phyloP scores from a whole-genome alignment of 1,140 invertebrate genomes.

The Drosophila lowei region DNA sequence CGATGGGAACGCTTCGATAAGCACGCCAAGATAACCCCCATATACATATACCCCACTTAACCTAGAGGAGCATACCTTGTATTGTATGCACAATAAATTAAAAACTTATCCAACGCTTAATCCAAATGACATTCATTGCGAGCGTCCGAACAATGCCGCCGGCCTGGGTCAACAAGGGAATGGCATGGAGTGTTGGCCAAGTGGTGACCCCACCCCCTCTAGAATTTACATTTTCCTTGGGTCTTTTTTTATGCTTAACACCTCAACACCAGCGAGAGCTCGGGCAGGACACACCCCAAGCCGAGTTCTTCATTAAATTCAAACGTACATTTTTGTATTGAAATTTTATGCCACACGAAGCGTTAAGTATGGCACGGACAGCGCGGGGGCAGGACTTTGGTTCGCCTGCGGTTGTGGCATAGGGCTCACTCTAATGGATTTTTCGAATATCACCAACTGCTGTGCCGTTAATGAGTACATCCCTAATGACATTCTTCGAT shows the following conservation, averaged over 20 bases:
- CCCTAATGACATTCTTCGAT: slow-evolving; percentile 51
- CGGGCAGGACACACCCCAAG: slow-evolving; percentile 25
- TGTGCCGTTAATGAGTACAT: slow-evolving; percentile 61
- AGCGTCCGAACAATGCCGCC: slow-evolving; percentile 14
- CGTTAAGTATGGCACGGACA: slow-evolving; percentile 59
- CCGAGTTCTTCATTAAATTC: slow-evolving; percentile 70
- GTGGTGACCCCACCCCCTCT: not conserved
- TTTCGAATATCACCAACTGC: slow-evolving; percentile 52
- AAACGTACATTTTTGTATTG: slow-evolving; percentile 66
- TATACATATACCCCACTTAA: slow-evolving; percentile 44
- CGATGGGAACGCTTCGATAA: slow-evolving; percentile 57
- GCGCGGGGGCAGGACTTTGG: slow-evolving; percentile 27
- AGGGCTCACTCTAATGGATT: slow-evolving; percentile 44
- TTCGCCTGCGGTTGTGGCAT: slow-evolving; percentile 23
- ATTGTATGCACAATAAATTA: slow-evolving; percentile 75
- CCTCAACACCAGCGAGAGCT: slow-evolving; percentile 50
- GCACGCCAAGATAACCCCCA: slow-evolving; percentile 41
- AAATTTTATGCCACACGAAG: slow-evolving; percentile 69
- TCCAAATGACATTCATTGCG: slow-evolving; percentile 76
- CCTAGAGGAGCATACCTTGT: slow-evolving; percentile 43
- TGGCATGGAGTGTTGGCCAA: not conserved
- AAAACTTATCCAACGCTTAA: slow-evolving; percentile 75
- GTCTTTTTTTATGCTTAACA: slow-evolving; percentile 51
- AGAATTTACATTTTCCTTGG: not conserved
- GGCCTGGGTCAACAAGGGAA: slow-evolving; percentile 45